Conservation (phyloP, 1,140 invertebrate genomes). For the Nephila pilipes region DNA sequence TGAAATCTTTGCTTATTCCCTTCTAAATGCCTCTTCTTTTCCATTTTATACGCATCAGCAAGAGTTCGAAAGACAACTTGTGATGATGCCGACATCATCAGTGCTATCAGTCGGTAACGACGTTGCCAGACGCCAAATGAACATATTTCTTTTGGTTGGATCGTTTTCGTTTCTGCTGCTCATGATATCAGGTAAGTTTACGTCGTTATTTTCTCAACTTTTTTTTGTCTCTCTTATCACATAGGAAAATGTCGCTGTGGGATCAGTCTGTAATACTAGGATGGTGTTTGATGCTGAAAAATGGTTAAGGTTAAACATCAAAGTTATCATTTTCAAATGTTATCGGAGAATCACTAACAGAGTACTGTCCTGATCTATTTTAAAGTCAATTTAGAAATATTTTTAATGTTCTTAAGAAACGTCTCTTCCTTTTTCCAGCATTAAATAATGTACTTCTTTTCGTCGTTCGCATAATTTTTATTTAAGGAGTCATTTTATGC, state of each 20-base stretch:
- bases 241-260: neutral
- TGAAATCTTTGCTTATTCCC: neutral
- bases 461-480: too few species aligned
- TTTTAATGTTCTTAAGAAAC: too few species aligned
- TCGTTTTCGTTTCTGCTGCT: conserved; percentile 15
- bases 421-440: too few species aligned
- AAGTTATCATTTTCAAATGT: neutral
- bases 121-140: neutral
- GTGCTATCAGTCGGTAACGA: conserved; percentile 52
- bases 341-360: too few species aligned
- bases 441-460: too few species aligned
- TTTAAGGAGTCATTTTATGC: too few species aligned
- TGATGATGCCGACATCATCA: conserved; percentile 34
- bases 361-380: too few species aligned
- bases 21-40: neutral
- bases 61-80: conserved; percentile 22
- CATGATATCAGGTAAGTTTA: conserved; percentile 39
- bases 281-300: neutral
- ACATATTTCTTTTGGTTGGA: neutral
- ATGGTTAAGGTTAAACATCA: neutral
- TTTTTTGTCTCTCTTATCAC: neutral
- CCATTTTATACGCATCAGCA: conserved; percentile 18
- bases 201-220: neutral
- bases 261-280: neutral
- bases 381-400: too few species aligned